Evolutionary conservation across 2,113 vertebrate genomes (phyloP).

Genomic region (Ceyx melanurus): DNA sequence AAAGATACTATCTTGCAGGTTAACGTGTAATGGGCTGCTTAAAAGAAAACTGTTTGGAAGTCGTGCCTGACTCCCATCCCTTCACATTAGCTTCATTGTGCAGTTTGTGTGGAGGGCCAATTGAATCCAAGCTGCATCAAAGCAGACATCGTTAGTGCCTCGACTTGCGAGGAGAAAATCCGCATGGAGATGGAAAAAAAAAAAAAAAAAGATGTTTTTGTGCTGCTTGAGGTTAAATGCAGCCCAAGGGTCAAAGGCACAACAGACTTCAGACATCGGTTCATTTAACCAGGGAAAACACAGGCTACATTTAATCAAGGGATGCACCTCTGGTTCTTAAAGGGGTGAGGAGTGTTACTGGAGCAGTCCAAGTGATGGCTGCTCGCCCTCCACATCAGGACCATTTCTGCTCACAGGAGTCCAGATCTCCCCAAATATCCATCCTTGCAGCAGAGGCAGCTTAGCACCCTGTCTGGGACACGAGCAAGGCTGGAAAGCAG

Average conservation of each 20-base stretch:
- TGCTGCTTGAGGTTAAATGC: background rate
- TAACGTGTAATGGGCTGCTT: constrained; percentile 55
- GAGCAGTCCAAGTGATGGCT: background rate
- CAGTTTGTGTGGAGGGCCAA: background rate
- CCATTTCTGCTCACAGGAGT: fast-evolving
- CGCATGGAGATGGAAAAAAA: background rate
- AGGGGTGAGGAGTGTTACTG: fast-evolving
- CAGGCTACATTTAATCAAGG: background rate
- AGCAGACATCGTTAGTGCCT: background rate
- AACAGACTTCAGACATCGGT: background rate
- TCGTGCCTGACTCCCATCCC: background rate
- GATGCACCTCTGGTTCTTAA: background rate
- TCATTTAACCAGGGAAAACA: background rate
- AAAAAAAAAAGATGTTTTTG: background rate
- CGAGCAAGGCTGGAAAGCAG: background rate
- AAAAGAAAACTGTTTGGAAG: background rate
- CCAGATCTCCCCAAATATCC: background rate
- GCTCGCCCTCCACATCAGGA: fast-evolving
- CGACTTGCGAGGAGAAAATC: background rate
- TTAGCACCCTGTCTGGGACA: fast-evolving
- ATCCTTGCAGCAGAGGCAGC: fast-evolving
- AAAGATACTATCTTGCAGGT: constrained; percentile 66
- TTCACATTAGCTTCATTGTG: background rate
- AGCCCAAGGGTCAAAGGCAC: background rate
- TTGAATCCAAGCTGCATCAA: background rate